Evolutionary conservation across 2,113 vertebrate species (phyloP).

Genomic region (pig (Sus scrofa)): DNA sequence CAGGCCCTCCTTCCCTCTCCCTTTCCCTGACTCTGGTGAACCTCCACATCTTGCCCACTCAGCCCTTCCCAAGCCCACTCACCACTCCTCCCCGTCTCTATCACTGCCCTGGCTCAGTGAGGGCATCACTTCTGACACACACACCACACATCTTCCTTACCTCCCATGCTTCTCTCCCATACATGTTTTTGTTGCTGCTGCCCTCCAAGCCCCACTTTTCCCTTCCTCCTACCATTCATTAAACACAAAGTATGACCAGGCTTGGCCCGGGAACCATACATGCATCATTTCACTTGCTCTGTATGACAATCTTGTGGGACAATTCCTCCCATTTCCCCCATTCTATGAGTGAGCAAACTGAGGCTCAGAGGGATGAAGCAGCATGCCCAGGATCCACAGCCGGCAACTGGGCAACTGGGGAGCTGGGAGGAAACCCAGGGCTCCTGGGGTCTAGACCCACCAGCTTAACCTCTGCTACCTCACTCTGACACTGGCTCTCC

Average conservation of each 20-base stretch:
- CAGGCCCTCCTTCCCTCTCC: background rate
- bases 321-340: accelerated
- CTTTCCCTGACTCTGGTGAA: accelerated
- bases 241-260: background rate
- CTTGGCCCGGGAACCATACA: background rate
- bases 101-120: no score
- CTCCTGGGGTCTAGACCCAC: background rate
- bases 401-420: accelerated
- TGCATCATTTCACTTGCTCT: background rate
- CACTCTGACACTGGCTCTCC: accelerated
- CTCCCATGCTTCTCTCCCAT: background rate
- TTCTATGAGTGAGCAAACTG: accelerated
- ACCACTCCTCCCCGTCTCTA: accelerated
- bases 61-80: background rate
- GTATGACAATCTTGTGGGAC: background rate
- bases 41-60: accelerated
- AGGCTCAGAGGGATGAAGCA: background rate
- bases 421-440: background rate
- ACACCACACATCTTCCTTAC: accelerated
- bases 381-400: accelerated
- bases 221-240: background rate
- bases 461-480: background rate
- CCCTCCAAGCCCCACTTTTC: background rate
- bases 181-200: background rate
- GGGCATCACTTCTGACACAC: background rate